Evolutionary conservation across 2,888 invertebrate genomes (phyloP).

Genomic region (Drosophila greeni): DNA sequence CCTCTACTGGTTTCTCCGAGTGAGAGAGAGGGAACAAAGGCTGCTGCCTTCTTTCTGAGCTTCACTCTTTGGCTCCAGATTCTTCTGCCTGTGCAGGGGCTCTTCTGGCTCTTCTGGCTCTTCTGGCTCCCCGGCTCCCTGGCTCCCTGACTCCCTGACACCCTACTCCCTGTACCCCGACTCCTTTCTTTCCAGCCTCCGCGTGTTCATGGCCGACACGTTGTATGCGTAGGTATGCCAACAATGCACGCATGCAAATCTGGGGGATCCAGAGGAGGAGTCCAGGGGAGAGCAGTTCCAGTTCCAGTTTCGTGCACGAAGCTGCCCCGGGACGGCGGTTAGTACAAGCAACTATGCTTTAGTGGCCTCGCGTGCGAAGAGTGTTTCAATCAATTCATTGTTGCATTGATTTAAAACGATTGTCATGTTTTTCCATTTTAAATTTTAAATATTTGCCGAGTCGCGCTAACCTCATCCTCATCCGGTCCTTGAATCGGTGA

Average conservation of each 20-base stretch:
- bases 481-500: constrained; percentile 13
- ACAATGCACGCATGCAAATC: constrained; percentile 76
- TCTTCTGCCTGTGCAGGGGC: constrained; percentile 8
- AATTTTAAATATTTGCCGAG: constrained; percentile 39
- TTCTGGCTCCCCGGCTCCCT: background rate
- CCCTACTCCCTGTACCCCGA: background rate
- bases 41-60: constrained; percentile 2
- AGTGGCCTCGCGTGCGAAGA: constrained; percentile 63
- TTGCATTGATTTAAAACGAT: constrained; percentile 71
- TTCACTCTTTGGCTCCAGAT: constrained; percentile 19
- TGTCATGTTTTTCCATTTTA: constrained; percentile 61
- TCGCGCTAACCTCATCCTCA: background rate
- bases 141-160: background rate
- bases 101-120: background rate
- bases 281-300: constrained; percentile 53
- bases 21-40: constrained; percentile 14
- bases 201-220: constrained; percentile 51
- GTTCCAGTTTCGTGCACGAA: constrained; percentile 38
- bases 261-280: constrained; percentile 1
- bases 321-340: constrained; percentile 17
- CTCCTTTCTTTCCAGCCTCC: constrained; percentile 4
- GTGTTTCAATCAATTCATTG: constrained; percentile 69
- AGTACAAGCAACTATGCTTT: constrained; percentile 39
- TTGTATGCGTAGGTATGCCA: constrained; percentile 77
- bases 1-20: constrained; percentile 27